Evolutionary conservation across 2,113 vertebrate genomes (phyloP), one percentile per base, ranked within the genome.

Genomic region (Pangasianodon gigas): DNA sequence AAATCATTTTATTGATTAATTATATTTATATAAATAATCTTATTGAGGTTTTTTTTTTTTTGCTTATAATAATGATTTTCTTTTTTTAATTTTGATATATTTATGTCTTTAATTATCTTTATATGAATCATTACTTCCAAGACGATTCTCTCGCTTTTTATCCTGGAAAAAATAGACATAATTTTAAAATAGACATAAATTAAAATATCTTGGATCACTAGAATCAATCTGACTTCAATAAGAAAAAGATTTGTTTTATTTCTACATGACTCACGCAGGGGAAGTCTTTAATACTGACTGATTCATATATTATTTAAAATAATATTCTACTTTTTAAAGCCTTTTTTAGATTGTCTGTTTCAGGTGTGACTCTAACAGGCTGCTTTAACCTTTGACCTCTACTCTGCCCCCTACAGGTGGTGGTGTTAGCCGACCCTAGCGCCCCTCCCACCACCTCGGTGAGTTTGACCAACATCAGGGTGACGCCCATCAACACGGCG

Each of bases 391-490:
- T 46, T 62, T 29, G 82, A 62, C n/a, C 82, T 44, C 24, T 62
- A 26, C 52, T 84, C 21, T 6, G 4, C 51, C 56, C 56, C 60
- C 6, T 65, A 29, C 93, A 99, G 98, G 98, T 99, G 94, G 98
- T 99, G 92, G 98, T 99, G 91, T 96, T 99, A 81, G 93, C 98
- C 0, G 98, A 99, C 92, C 96, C 97, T 0, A 97, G 80, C 0
- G 95, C 92, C 26, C 93, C 94, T 0, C 90, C 96, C 0, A 91
- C 96, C 29, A 88, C 95, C 62, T 94, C 98, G 0, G 97, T 98
- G 0, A 97, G 97, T 18, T 93, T 99, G 92, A 97, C 97, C 93
- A 99, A 98, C 95, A 98, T 99, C 94, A 98, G 97, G 0, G 97
- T 99, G 44, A 97, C 97, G 0, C 97, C 98, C 60, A 98, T 99